These are phyloP conservation scores for Koerneria pararmatus DNA, from an alignment of 2,888 invertebrate species.

Conservation along the genomic window DNA sequence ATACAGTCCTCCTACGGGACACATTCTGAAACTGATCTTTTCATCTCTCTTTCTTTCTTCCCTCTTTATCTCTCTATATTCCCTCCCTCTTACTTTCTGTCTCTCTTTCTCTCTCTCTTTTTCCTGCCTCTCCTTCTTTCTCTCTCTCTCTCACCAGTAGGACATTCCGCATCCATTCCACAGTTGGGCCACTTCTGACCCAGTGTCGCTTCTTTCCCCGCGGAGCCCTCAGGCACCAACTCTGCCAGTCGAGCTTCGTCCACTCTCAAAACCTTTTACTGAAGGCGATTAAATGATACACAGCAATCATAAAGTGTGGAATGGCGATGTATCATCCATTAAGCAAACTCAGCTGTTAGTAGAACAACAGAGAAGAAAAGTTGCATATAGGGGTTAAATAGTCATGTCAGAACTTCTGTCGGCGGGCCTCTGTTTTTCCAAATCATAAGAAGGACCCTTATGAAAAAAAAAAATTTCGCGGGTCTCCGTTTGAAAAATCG, in stretches of 20 bases:
- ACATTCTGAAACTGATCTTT: too few relatives aligned
- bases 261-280: constrained; percentile 27
- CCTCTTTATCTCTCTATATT: background rate
- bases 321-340: constrained; percentile 19
- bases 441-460: too few relatives aligned
- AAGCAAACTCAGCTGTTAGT: background rate
- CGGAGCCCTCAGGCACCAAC: constrained; percentile 26
- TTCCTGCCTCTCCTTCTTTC: background rate
- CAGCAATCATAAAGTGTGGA: constrained; percentile 21
- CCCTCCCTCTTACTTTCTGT: background rate
- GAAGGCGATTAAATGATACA: too few relatives aligned
- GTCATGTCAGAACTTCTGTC: too few relatives aligned
- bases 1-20: too few relatives aligned
- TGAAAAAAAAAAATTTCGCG: too few relatives aligned
- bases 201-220: constrained; percentile 23
- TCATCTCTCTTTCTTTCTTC: background rate
- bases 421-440: too few relatives aligned
- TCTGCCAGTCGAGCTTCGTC: constrained; percentile 36
- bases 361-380: too few relatives aligned
- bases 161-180: constrained; percentile 31
- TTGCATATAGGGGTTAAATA: too few relatives aligned
- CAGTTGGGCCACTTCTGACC: constrained; percentile 35
- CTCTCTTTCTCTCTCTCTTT: background rate
- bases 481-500: too few relatives aligned
- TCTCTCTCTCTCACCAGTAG: constrained; percentile 22